Evolutionary conservation across 2,888 invertebrate species (phyloP), one percentile per base, ranked within the genome.

Genomic region (Chrysodeixis includens): DNA sequence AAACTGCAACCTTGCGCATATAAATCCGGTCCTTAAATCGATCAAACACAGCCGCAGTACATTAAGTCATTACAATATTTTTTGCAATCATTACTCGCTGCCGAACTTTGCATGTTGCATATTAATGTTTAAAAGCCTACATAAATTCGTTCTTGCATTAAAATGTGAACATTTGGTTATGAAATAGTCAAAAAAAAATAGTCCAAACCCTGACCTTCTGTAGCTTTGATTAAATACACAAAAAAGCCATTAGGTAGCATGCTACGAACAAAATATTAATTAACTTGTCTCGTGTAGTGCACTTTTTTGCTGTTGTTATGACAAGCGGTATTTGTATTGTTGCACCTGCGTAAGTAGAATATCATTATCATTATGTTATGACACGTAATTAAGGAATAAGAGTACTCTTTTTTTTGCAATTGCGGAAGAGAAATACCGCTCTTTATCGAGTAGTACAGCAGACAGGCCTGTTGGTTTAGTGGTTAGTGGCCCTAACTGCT

Each of bases 161-260:
- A 35, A 40, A 40, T 40, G n/a, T n/a, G 40, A 40, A 40, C 46
- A 18, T 49, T 49, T 20, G 18, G 18, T 49, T 49, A 18, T 70
- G 32, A 67, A 78, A 62, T 59, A 74, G 69, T 69, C 44, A 62
- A 63, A 61, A 46, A 46, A 10, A 14, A 56, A 65, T 73, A 66
- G 67, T 77, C 66, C 56, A 65, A 56, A 32, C 77, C 72, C 79
- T 79, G 77, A 44, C 59, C 56, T 61, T 71, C 60, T 61, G 62
- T 63, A 63, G 56, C 49, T 62, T 66, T 55, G 66, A 30, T 62
- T 56, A 59, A 62, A 12, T 57, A 30, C 44, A 57, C 60, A 72
- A 79, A 77, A 78, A 77, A 75, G 46, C 51, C 35, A 62, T 71
- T 66, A 79, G 56, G 60, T 63, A 16, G 18, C 53, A 16, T 18